Conservation (phyloP, 2,113 vertebrate species). For the Mustela nigripes region DNA sequence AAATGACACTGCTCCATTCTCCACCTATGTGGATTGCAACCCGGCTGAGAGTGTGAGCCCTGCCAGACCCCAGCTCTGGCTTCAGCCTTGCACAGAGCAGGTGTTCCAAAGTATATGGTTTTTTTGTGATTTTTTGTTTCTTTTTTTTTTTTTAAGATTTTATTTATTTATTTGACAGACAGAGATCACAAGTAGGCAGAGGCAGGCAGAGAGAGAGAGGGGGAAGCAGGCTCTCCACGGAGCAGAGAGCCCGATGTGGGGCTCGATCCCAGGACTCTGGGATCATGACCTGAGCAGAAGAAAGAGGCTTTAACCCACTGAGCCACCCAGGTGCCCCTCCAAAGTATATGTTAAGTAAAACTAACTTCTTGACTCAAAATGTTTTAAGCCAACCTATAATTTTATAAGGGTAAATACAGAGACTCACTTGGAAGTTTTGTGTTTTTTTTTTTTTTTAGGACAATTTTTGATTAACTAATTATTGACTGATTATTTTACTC, state of each 20-base stretch:
- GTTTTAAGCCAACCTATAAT: not conserved
- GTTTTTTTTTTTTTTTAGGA: not conserved
- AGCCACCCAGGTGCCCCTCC: too few species aligned
- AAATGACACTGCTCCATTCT: not conserved
- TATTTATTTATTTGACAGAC: too few species aligned
- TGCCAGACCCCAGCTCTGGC: accelerated
- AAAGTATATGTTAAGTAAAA: not conserved
- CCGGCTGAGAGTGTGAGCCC: accelerated
- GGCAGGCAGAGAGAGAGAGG: too few species aligned
- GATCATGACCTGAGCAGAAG: too few species aligned
- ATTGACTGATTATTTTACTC: not conserved
- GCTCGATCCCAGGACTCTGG: too few species aligned
- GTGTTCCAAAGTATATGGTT: not conserved
- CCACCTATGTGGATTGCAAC: not conserved
- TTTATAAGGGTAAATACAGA: not conserved
- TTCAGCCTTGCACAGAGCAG: not conserved
- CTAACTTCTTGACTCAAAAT: not conserved
- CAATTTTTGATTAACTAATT: not conserved
- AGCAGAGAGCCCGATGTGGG: too few species aligned
- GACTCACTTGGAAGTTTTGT: not conserved
- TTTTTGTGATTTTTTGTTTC: too few species aligned
- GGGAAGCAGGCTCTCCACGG: too few species aligned
- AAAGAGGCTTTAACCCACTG: too few species aligned
- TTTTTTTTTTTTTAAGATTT: too few species aligned
- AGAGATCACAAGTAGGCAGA: too few species aligned